Conservation (phyloP, 2,113 vertebrate species). For the Agelaius tricolor region DNA sequence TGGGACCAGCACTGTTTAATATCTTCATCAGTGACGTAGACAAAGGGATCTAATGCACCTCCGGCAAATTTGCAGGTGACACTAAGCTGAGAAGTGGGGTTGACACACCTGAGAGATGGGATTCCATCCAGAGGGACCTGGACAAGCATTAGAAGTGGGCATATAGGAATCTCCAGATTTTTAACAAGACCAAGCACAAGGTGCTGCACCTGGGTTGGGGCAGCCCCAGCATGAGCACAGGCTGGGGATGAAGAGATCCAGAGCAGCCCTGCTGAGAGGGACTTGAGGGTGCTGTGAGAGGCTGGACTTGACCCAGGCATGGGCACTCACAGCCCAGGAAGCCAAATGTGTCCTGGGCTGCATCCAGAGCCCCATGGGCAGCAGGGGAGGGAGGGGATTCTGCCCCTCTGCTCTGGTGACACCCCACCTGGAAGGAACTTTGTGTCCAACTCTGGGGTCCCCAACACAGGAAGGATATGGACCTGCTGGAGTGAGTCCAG, state of each 20-base stretch:
- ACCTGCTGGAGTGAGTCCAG: not conserved
- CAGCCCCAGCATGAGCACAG: not conserved
- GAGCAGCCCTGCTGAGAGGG: not conserved
- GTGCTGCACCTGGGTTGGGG: not conserved
- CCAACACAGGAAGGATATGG: not conserved
- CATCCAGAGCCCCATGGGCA: accelerated
- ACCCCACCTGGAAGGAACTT: not conserved
- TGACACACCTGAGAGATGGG: accelerated
- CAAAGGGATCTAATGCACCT: not conserved
- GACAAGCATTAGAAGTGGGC: not conserved
- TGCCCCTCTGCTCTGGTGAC: not conserved
- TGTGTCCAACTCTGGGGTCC: not conserved
- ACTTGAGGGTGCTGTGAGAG: not conserved
- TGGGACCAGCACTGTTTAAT: not conserved
- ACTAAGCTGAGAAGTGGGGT: not conserved
- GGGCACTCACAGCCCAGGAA: not conserved
- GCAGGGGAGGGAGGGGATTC: not conserved
- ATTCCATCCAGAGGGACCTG: not conserved
- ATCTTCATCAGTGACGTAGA: not conserved
- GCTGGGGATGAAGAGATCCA: not conserved
- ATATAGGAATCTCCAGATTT: not conserved
- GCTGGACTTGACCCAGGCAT: not conserved
- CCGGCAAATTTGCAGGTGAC: not conserved
- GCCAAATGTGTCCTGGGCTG: not conserved
- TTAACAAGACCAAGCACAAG: not conserved